Evolutionary conservation across 2,113 vertebrate genomes (phyloP), one percentile per base, ranked within the genome.

Genomic region (Zosterops japonicus): DNA sequence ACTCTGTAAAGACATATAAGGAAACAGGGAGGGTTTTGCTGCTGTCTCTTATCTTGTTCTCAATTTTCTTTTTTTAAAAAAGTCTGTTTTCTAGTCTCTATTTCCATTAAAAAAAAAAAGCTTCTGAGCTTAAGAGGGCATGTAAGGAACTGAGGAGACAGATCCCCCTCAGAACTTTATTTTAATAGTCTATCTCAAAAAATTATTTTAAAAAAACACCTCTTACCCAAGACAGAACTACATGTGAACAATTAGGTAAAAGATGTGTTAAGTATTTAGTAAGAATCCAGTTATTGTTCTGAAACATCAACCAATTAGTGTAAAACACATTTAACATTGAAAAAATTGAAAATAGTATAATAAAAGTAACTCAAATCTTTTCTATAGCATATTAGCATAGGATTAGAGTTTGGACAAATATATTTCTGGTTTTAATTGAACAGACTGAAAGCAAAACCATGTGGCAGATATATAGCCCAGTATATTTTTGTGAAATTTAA

Each of bases 401-500:
- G 72, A 84, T 78, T 95, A 83, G 74, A 25, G 15, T 75, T 83
- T 95, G 92, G 75, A 91, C 14, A 90, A 93, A 87, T 64, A 47
- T 27, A 35, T 70, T 88, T 93, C 55, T 93, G n/a, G 3, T 87
- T 97, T 92, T 92, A 95, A 80, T 89, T 85, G 47, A 77, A 71
- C 46, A 88, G 72, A 84, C 77, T 93, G 88, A 94, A 89, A 82
- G 81, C 11, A 95, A 88, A 96, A 87, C 42, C 60, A 35, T 94
- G 91, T 93, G 77, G 67, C 61, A 75, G 44, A 87, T 87, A 44
- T 57, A 83, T 77, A 92, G 20, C 52, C 50, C 79, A 86, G 44
- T 80, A 79, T 70, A 23, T 60, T 79, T 83, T 53, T 89, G 67
- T 82, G 72, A 93, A 95, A 95, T 90, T 79, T 88, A 93, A 81